A percentile compares a stretch with the other conserved stretches of the same genome.
These are phyloP conservation scores for Scolopax bukidnonensis DNA, from an alignment of 2,797 vertebrate species.

Conservation along the genomic window DNA sequence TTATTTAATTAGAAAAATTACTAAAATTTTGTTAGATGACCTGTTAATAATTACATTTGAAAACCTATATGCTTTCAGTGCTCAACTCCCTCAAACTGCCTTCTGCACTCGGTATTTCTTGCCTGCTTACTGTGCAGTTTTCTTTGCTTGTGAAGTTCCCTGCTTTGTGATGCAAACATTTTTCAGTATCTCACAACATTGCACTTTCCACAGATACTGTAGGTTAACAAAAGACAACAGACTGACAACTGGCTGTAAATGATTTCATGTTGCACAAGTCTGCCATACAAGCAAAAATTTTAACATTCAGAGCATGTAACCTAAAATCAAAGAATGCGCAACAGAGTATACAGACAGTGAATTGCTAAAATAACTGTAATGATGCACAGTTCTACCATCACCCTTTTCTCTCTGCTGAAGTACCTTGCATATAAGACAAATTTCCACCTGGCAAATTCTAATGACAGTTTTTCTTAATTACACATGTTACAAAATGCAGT, in stretches of 20 bases:
- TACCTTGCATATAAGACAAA: background rate
- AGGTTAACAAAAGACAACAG: background rate
- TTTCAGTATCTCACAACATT: background rate
- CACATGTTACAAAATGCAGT: background rate
- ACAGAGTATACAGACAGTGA: background rate
- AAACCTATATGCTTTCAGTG: background rate
- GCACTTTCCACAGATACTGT: background rate
- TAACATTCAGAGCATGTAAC: background rate
- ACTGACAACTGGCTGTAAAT: background rate
- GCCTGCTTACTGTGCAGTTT: background rate
- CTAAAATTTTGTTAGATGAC: background rate
- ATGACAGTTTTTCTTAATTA: background rate
- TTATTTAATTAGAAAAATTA: background rate
- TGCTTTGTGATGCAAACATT: background rate
- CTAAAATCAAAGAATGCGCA: background rate
- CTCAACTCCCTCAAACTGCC: background rate
- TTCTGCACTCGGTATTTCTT: background rate
- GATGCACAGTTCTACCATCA: background rate
- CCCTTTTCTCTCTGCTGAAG: background rate
- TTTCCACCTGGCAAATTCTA: background rate
- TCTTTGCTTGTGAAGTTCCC: background rate
- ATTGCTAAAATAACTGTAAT: background rate
- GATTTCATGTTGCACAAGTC: background rate
- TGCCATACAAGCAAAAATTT: background rate
- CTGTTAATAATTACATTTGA: background rate